Base-by-base conservation (phyloP, 2,113 vertebrate species). In the Chaetura pelagica region DNA sequence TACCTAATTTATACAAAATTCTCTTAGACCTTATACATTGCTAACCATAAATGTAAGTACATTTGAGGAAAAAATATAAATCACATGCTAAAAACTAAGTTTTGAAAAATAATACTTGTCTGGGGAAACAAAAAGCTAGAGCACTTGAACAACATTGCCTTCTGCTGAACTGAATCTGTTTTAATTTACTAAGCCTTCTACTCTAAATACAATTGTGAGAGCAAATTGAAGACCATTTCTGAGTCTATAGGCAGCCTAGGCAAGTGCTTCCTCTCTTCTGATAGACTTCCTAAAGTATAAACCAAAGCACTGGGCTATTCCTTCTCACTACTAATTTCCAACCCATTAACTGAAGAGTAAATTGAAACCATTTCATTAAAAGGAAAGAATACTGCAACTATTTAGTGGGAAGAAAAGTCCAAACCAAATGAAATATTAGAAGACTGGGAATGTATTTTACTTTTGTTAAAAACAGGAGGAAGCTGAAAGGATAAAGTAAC, bases 301-400 rank as follows among this genome's bases (percentile, higher is more conserved):
- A 83, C 79, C 59, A 85, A 76, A 90, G 54, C 40, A 76, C 35
- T 29, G 46, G 79, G 87, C 71, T 80, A 8, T 54, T 92, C 71
- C 71, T 88, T 55, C 67, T 88, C 78, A 30, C 38, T 83, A 62
- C 67, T 92, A 54, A 88, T 94, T 93, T 95, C 94, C 75, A 90
- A 62, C n/a, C 34, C 79, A 80, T 57, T 90, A 85, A 79, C 44
- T 64, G 27, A 40, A 74, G 63, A 91, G 75, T 90, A 94, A 85
- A 35, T 23, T 79, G 85, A 97, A 96, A 79, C 46, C 1, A 1
- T 87, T 90, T 82, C n/a, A 79, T 85, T 80, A 79, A 79, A 90
- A 15, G 67, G 79, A 83, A 94, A 67, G 82, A 94, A 92, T 66
- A 85, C 49, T 52, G 15, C 71, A 79, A 40, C 40, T 54, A 40